Base-by-base conservation (phyloP, 92 coral and sea anemone genomes). In the Micromussa lordhowensis region DNA sequence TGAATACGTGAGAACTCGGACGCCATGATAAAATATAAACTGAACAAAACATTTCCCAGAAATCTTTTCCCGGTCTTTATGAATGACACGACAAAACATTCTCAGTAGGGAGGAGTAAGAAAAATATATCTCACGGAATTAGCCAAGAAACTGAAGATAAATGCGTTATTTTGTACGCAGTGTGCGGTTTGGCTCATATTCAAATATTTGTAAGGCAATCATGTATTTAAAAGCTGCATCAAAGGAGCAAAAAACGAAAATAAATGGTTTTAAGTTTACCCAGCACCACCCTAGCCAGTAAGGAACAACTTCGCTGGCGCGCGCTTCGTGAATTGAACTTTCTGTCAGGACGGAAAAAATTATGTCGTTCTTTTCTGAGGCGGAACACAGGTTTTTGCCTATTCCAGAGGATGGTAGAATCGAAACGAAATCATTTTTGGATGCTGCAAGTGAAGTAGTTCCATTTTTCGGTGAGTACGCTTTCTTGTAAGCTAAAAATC, bases 331-430 rank as follows among this genome's bases (percentile, higher is more conserved):
- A 73, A 44, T 8, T 36, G 12, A 44, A 8, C 13, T 44, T n/a
- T 9, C 44, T 30, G n/a, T 9, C 14, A 32, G 48, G 16, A 34
- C 26, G 18, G 64, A 34, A 61, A 59, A 40, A 74, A 89, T 75
- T 51, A 97, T 96, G 99, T 90, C 98, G 22, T 97, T 97, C 93
- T 97, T 97, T 69, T 87, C 97, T 13, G 91, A 94, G 68, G 99
- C 98, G 40, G 93, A 93, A 92, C 94, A 86, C 72, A 79, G 93
- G 70, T 96, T 97, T 78, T 87, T 80, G 55, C 90, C 94, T 7
- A 84, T 98, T 40, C 94, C 95, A 3, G 99, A 98, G 74, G 98
- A 96, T 83, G 84, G 89, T 59, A 96, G 84, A 88, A 98, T 98
- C 18, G 98, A 96, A 63, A 98, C 97, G 9, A 86, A 81, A 32